phyloP scores from a whole-genome alignment of 2,888 invertebrate species.

The Caenorhabditis sinica region DNA sequence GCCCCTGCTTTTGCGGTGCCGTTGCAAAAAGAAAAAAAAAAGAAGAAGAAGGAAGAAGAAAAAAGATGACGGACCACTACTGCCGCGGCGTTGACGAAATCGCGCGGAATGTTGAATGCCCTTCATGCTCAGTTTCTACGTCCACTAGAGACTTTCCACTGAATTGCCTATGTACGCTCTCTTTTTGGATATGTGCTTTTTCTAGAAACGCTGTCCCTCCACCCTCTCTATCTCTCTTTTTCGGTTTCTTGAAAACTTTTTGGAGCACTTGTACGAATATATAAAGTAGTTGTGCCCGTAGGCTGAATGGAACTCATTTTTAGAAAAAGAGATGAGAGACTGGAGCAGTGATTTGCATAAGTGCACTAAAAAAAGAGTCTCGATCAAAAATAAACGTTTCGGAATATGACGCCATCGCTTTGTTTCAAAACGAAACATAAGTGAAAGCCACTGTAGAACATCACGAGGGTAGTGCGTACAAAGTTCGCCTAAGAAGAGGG shows the following conservation, averaged over 20 bases:
- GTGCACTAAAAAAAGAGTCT: constrained; percentile 47
- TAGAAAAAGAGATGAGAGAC: constrained; percentile 17
- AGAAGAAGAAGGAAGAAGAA: constrained; percentile 30
- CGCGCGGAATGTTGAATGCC: constrained; percentile 65
- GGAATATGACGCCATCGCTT: constrained; percentile 19
- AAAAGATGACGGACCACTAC: constrained; percentile 24
- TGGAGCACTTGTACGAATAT: constrained; percentile 63
- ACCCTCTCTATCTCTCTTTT: constrained; percentile 10
- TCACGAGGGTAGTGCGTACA: constrained; percentile 42
- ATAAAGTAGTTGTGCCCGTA: constrained; percentile 57
- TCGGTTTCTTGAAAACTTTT: constrained; percentile 38
- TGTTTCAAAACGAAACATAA: constrained; percentile 40
- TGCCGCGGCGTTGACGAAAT: constrained; percentile 33
- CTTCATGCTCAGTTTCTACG: constrained; percentile 63
- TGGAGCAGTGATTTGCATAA: constrained; percentile 47
- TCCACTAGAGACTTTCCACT: constrained; percentile 55
- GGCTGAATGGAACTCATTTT: constrained; percentile 52
- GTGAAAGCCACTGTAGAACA: constrained; percentile 53
- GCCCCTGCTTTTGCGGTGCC: constrained; percentile 29
- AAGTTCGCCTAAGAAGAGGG: constrained; percentile 46
- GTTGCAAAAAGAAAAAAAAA: constrained; percentile 54
- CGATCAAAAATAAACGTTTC: constrained; percentile 29
- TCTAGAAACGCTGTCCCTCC: constrained; percentile 38
- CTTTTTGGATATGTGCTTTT: constrained; percentile 63
- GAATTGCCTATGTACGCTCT: constrained; percentile 60